Evolutionary conservation across 2,113 vertebrate species (phyloP).

Genomic region (Pachypanchax playfairii): DNA sequence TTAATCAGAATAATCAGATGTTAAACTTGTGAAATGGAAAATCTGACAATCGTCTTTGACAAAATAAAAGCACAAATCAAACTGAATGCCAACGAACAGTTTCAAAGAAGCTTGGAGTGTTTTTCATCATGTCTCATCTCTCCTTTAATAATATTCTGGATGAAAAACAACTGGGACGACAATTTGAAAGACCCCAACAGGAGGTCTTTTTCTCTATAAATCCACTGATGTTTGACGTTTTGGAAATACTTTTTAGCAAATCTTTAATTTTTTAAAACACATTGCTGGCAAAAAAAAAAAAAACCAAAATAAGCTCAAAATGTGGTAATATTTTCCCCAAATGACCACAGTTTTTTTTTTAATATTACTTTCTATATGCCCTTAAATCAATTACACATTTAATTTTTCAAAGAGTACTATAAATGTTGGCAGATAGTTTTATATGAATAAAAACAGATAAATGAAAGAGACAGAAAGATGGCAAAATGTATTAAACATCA

Average conservation of each 20-base stretch:
- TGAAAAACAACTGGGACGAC: background rate
- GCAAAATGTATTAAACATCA: too few species aligned
- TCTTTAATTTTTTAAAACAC: too few species aligned
- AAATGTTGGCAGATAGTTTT: too few species aligned
- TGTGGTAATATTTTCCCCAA: too few species aligned
- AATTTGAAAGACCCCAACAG: background rate
- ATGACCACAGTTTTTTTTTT: too few species aligned
- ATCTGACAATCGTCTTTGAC: background rate
- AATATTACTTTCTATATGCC: too few species aligned
- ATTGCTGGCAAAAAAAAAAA: background rate
- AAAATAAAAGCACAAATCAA: background rate
- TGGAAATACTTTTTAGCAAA: too few species aligned
- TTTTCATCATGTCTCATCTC: background rate
- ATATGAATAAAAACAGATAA: too few species aligned
- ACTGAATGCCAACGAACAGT: background rate
- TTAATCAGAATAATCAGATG: background rate
- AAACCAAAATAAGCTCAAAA: background rate
- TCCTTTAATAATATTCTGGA: background rate
- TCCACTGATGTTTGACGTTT: too few species aligned
- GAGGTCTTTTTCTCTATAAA: background rate
- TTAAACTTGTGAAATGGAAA: background rate
- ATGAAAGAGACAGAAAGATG: too few species aligned
- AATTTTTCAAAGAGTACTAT: background rate
- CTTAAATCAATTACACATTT: too few species aligned
- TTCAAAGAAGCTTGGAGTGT: background rate